These are phyloP conservation scores for Cyprinus carpio DNA, from an alignment of 2,113 vertebrate species.

Conservation along the genomic window DNA sequence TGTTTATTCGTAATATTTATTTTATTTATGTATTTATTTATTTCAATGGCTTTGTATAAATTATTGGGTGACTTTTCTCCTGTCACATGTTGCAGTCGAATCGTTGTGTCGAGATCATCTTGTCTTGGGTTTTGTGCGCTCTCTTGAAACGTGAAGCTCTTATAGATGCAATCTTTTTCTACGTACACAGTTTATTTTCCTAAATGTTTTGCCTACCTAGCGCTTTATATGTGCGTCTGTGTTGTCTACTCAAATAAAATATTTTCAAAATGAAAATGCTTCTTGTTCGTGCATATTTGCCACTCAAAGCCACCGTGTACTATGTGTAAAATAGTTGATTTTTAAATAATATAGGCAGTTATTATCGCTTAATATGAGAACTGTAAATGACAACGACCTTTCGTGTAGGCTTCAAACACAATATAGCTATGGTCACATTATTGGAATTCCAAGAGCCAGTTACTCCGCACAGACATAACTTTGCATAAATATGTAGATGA, in stretches of 20 bases:
- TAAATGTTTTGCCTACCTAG: conserved; percentile 99
- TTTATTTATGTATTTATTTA: conserved; percentile 99
- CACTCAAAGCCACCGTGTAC: too few species aligned
- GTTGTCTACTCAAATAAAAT: conserved; percentile 94
- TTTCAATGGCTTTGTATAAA: conserved; percentile 87
- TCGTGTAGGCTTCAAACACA: too few species aligned
- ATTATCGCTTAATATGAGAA: too few species aligned
- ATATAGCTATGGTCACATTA: too few species aligned
- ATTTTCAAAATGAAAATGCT: conserved; percentile 87
- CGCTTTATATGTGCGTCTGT: conserved; percentile 97
- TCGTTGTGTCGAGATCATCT: conserved; percentile 67
- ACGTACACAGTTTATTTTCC: conserved; percentile 98
- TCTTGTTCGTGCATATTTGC: background rate
- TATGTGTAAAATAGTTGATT: too few species aligned
- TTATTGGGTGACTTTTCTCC: conserved; percentile 80
- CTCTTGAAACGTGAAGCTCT: conserved; percentile 87
- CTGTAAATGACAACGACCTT: too few species aligned
- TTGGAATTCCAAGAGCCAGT: too few species aligned
- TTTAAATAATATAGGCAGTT: too few species aligned
- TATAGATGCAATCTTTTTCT: conserved; percentile 99
- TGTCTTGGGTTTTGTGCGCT: conserved; percentile 79
- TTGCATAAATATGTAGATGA: too few species aligned
- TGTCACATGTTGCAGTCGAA: conserved; percentile 88
- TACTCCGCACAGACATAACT: too few species aligned
- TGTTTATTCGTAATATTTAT: conserved; percentile 90